Base-by-base conservation (phyloP, 2,113 vertebrate genomes). In the Pteropus alecto region DNA sequence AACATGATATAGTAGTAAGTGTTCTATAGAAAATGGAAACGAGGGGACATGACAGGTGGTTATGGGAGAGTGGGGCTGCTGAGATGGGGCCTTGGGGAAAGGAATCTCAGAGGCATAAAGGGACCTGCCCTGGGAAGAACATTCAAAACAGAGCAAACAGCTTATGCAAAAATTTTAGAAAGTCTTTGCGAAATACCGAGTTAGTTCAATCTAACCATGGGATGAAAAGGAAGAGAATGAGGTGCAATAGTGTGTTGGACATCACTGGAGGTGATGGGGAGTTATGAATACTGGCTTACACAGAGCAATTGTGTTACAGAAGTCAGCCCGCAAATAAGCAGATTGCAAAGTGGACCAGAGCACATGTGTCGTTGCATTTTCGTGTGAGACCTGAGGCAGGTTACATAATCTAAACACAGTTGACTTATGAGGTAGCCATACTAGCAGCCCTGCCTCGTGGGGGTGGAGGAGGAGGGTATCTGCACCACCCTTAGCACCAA, bases 291-390 rank as follows among this genome's bases (percentile, higher is more conserved):
- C 28, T 9, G 33, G 16, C 21, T 60, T 33, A 30, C 5, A 13
- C 1, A 3, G 13, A 21, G 41, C 41, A 19, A 12, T 19, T 74
- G 8, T 8, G 22, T 63, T 22, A 61, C 38, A 9, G 56, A 67
- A 35, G 13, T 35, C 61, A 73, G 26, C 38, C 6, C 3, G 16
- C 76, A 61, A 56, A 38, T 2, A 0, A 65, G 61, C 58, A 12
- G 48, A 16, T 46, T n/a, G 11, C 54, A 58, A 1, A 76, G 16
- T 0, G 0, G 63, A 71, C 21, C 51, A 33, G 35, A 33, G 12
- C 1, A 1, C 7, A 4, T 13, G 15, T 5, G 0, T 41, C 5
- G 2, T 16, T 38, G 14, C 26, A 21, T 15, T 83, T 41, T 67
- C 16, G 16, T 30, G 0, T 12, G 73, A 70, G 65, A 70, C 58